These are phyloP conservation scores for Neomonachus schauinslandi DNA, from an alignment of 2,113 vertebrate genomes.

Conservation along the genomic window DNA sequence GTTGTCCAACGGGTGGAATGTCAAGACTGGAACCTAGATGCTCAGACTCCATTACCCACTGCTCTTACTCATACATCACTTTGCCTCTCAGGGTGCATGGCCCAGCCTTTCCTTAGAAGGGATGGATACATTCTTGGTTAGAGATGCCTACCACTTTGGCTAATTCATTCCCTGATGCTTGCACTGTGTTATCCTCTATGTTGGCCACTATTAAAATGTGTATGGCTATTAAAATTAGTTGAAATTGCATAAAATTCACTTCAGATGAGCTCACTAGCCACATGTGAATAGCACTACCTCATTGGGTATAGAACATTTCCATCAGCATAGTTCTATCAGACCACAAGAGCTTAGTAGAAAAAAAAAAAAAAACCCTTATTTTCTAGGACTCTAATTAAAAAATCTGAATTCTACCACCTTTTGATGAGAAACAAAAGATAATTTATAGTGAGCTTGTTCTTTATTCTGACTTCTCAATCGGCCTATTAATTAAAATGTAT, in stretches of 20 bases:
- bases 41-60: background rate
- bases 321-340: background rate
- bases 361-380: background rate
- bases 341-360: background rate
- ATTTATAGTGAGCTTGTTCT: background rate
- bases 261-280: background rate
- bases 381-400: background rate
- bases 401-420: background rate
- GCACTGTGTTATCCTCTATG: background rate
- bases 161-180: background rate
- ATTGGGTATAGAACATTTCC: background rate
- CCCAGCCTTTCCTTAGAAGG: background rate
- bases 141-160: background rate
- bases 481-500: background rate
- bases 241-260: background rate
- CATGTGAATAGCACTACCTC: background rate
- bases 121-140: accelerated
- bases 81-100: background rate
- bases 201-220: background rate
- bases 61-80: background rate
- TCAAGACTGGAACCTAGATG: background rate
- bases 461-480: background rate
- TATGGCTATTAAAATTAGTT: background rate
- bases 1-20: background rate
- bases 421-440: background rate